A percentile compares a stretch with the other conserved stretches of the same genome.
Evolutionary conservation across 1,140 invertebrate species (phyloP).

Genomic region (Apis mellifera): DNA sequence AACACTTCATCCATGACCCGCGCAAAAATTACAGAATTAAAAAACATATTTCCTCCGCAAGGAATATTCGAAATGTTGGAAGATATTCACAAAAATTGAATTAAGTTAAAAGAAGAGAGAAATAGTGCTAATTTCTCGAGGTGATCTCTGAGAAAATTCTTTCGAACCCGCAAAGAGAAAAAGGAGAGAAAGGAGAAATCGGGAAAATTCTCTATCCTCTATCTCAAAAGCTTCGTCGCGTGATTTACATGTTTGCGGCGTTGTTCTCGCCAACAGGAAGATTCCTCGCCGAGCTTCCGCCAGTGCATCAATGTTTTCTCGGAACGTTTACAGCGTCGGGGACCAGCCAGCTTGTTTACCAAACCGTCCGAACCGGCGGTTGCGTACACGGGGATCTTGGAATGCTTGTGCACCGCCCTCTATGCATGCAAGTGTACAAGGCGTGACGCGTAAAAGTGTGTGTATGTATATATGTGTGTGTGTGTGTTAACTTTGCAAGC

Average conservation of each 20-base stretch:
- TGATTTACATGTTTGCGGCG: constrained; percentile 58
- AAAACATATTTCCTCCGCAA: too few relatives aligned
- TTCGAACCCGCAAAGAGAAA: background rate
- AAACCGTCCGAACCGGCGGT: constrained; percentile 28
- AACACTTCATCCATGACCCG: too few relatives aligned
- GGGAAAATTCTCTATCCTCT: background rate
- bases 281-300: constrained; percentile 32
- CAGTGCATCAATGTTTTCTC: constrained; percentile 60
- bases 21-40: too few relatives aligned
- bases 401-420: background rate
- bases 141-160: background rate
- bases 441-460: background rate
- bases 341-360: constrained; percentile 50
- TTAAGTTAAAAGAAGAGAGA: too few relatives aligned
- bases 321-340: constrained; percentile 55
- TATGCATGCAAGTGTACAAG: background rate
- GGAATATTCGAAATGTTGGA: background rate
- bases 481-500: background rate
- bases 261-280: constrained; percentile 38
- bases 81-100: background rate
- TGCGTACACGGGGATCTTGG: background rate
- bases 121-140: too few relatives aligned
- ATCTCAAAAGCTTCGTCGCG: background rate
- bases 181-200: background rate
- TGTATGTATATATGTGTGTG: background rate